Evolutionary conservation across 2,113 vertebrate species (phyloP).

Genomic region (Asarcornis scutulata): DNA sequence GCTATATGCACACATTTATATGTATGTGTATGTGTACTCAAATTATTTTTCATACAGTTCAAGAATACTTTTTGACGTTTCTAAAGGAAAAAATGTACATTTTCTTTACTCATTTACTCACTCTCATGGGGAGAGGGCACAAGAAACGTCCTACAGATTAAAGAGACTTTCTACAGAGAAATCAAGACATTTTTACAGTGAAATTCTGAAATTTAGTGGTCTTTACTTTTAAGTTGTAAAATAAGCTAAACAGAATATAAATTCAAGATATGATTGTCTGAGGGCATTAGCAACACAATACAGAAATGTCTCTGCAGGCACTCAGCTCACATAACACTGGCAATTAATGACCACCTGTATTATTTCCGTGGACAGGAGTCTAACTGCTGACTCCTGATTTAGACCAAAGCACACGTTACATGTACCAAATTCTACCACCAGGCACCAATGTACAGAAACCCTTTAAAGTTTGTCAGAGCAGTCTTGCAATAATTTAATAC

Average conservation of each 20-base stretch:
- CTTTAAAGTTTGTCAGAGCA: neutral
- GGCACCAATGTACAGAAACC: neutral
- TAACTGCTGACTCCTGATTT: neutral
- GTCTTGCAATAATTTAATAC: neutral
- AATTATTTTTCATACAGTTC: neutral
- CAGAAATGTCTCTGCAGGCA: neutral
- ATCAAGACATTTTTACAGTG: neutral
- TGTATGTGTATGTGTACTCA: neutral
- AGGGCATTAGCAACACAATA: neutral
- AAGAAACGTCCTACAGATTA: neutral
- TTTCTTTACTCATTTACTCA: neutral
- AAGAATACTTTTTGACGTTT: neutral
- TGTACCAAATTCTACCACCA: neutral
- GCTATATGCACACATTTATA: neutral
- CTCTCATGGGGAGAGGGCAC: neutral
- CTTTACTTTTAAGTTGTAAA: neutral
- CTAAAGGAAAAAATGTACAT: neutral
- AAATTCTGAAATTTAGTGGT: neutral
- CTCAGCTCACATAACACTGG: neutral
- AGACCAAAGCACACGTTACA: neutral
- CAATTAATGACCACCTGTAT: neutral
- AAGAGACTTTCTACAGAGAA: neutral
- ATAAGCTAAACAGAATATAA: neutral
- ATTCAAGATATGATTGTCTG: neutral
- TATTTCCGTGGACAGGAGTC: neutral